Percentiles rank a stretch among this genome's conserved stretches.
Evolutionary conservation across 2,113 vertebrate species (phyloP).

Genomic region (Meles meles): DNA sequence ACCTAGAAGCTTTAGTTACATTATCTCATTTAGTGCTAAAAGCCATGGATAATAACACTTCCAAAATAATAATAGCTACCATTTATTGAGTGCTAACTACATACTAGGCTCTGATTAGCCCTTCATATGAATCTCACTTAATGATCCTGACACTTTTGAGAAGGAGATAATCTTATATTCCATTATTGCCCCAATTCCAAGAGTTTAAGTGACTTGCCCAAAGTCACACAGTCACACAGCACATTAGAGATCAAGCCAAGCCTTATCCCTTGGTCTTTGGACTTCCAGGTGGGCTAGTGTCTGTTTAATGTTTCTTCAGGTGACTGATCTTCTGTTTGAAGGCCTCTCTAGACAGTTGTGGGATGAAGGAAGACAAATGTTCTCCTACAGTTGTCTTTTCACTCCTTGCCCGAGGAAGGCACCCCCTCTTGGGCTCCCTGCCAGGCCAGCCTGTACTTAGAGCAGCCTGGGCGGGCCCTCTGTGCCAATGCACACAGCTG

Average conservation of each 20-base stretch:
- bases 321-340: neutral
- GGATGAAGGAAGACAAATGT: neutral
- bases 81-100: neutral
- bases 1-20: neutral
- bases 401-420: neutral
- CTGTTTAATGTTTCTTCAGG: neutral
- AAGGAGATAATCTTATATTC: neutral
- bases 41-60: neutral
- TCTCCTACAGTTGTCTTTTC: neutral
- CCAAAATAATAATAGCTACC: neutral
- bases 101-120: neutral
- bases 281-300: neutral
- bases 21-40: neutral
- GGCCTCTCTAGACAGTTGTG: neutral
- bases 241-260: neutral
- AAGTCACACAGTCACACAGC: neutral
- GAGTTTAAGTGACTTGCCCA: neutral
- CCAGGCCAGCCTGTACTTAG: neutral
- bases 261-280: neutral
- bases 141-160: neutral
- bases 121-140: neutral
- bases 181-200: neutral
- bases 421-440: neutral
- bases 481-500: neutral
- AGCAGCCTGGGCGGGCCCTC: neutral